Evolutionary conservation across 2,888 invertebrate species (phyloP), one percentile per base, ranked within the genome.

Genomic region (Coenonympha glycerion): DNA sequence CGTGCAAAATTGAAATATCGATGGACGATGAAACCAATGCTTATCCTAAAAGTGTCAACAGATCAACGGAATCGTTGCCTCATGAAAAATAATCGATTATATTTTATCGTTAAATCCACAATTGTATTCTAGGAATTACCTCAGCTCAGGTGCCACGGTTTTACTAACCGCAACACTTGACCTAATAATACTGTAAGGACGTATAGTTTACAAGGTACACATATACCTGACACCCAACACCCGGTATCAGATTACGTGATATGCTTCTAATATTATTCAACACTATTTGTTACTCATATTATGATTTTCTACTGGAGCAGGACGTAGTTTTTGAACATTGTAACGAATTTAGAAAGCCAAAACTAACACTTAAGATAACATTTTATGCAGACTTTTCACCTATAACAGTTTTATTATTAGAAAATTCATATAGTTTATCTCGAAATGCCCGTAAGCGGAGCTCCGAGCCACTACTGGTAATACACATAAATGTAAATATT

Each of bases 401-500:
- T 36, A 1, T 1, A n/a, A 40, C 31, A 48, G 21, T 40, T 40
- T 33, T 48, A 48, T 48, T 41, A 33, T 48, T 48, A 48, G 24
- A 36, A 49, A 46, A 46, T 46, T 37, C 37, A 0, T n/a, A 8
- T 33, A 49, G 44, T 42, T 47, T 18, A 41, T 36, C 19, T 51
- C 36, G 41, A 22, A 47, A 47, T 11, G 19, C 15, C 36, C 36
- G 40, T 41, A 33, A 48, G 48, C 28, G 16, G 31, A 41, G 40
- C 44, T 19, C 22, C 19, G 19, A 40, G 40, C 37, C 16, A 28
- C 45, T 41, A 37, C 37, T 37, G 31, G 42, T 30, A 36, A 44
- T 49, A 49, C 37, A 50, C 19, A 42, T 47, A 36, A 39, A 47
- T 52, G 47, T 39, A 47, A 47, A 50, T 44, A 49, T 47, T 34